Evolutionary conservation across 1,140 invertebrate species (phyloP).

Genomic region (Bombus affinis): DNA sequence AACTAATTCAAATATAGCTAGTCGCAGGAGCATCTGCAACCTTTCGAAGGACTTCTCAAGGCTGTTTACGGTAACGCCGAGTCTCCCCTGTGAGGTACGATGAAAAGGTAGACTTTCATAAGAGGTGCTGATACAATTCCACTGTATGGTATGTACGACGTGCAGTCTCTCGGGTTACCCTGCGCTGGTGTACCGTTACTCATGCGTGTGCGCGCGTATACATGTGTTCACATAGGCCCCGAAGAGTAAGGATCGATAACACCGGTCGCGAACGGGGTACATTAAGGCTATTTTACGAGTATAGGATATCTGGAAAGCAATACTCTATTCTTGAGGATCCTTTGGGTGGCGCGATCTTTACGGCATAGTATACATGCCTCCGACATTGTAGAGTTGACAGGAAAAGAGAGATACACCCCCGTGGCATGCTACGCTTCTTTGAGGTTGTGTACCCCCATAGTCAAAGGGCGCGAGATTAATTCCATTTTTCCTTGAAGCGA

Average conservation of each 20-base stretch:
- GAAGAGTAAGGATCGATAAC: slow-evolving; percentile 63
- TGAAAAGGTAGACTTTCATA: slow-evolving; percentile 45
- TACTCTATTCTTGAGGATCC: slow-evolving; percentile 70
- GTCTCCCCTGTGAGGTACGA: not conserved
- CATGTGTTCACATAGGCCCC: slow-evolving; percentile 20
- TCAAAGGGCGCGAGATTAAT: slow-evolving; percentile 44
- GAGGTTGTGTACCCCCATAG: slow-evolving; percentile 17
- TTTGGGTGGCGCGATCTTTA: slow-evolving; percentile 60
- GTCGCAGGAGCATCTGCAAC: not conserved
- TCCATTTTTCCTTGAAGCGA: slow-evolving; percentile 14
- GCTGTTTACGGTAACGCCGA: slow-evolving; percentile 23
- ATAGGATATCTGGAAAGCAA: slow-evolving; percentile 71
- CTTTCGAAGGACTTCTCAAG: slow-evolving; percentile 17
- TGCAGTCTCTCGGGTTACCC: not conserved
- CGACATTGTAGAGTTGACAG: slow-evolving; percentile 55
- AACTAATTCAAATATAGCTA: slow-evolving; percentile 21
- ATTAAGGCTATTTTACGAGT: slow-evolving; percentile 71
- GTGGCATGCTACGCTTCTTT: slow-evolving; percentile 54
- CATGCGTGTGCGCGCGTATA: not conserved
- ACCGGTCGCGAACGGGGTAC: slow-evolving; percentile 53
- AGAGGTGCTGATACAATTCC: slow-evolving; percentile 37
- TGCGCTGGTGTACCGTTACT: not conserved
- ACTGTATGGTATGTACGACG: not conserved
- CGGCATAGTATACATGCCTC: slow-evolving; percentile 59
- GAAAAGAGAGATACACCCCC: slow-evolving; percentile 54